Base-by-base conservation (phyloP, 2,888 invertebrate genomes). In the Halictus ligatus region DNA sequence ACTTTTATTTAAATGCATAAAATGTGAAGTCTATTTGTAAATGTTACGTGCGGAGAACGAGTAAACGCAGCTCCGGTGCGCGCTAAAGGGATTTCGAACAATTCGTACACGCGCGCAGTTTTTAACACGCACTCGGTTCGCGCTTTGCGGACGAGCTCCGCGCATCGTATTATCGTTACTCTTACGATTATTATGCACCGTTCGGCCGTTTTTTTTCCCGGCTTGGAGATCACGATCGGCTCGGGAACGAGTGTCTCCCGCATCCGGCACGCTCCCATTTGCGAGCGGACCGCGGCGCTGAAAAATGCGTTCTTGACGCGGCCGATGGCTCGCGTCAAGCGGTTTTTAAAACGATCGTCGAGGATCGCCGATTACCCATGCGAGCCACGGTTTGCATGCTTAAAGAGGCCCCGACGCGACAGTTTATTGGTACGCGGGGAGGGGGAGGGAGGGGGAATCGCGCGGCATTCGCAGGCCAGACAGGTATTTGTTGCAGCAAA, bases 231-330 rank as follows among this genome's bases (percentile, higher is more conserved):
- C 21, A 1, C 60, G 29, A 64, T 58, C 83, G 54, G 74, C 40
- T 75, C 81, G 75, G 71, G 74, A 80, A 75, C 88, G 79, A 73
- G 84, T 78, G 78, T 54, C 75, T 71, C 76, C 35, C 21, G 75
- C 74, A 80, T 85, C 87, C 79, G 79, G 82, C 71, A 79, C 71
- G 25, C 67, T 73, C 35, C 60, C 50, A 83, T 67, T 84, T 74
- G 15, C 73, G 46, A 64, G 8, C 46, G 60, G 21, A 18, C 25
- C n/a, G 43, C 25, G n/a, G 54, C 46, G 60, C 60, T 25, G 77
- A 69, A 50, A 69, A 67, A 69, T 69, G 60, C 60, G 75, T 18
- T 64, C 46, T 43, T 76, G 35, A 50, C 54, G 78, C 78, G 25
- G 35, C 50, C 69, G 35, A 69, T 35, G 48, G 21, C 78, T 50